Conservation (phyloP, 2,888 invertebrate species). For the Odiellus spinosus region DNA sequence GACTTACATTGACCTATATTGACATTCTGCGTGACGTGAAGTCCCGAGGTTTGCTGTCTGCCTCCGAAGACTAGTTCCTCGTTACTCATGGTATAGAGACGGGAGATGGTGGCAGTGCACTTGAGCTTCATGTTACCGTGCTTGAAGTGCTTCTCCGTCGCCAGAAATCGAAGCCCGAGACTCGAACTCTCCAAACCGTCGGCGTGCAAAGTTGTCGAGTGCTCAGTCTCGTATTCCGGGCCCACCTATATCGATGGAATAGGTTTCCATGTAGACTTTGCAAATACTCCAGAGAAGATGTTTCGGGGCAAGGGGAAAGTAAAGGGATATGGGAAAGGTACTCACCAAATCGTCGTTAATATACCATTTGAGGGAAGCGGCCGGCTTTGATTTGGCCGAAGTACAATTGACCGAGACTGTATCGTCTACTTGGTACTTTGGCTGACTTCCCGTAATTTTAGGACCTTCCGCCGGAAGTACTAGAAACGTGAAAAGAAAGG, state of each 20-base stretch:
- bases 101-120: slow-evolving; percentile 16
- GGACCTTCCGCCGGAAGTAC: slow-evolving; percentile 20
- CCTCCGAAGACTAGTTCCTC: slow-evolving; percentile 15
- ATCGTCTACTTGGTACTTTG: slow-evolving; percentile 16
- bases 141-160: slow-evolving; percentile 15
- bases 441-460: slow-evolving; percentile 13
- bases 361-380: slow-evolving; percentile 17
- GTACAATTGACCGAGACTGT: slow-evolving; percentile 18
- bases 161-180: slow-evolving; percentile 14
- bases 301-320: too few species aligned
- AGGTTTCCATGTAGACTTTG: too few species aligned
- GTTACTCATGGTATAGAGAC: slow-evolving; percentile 17
- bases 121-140: slow-evolving; percentile 16
- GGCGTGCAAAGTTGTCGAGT: slow-evolving; percentile 17
- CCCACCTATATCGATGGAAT: slow-evolving; percentile 7
- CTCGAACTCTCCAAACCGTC: slow-evolving; percentile 19
- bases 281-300: too few species aligned
- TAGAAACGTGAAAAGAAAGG: slow-evolving; percentile 8
- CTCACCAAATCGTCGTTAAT: slow-evolving; percentile 19
- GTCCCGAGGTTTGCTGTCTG: slow-evolving; percentile 7
- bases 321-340: background rate
- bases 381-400: slow-evolving; percentile 19
- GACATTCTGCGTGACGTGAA: slow-evolving; percentile 15
- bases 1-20: slow-evolving; percentile 11
- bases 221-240: slow-evolving; percentile 12